Conservation (phyloP, 1,140 invertebrate species). For the Ericerus pela region DNA sequence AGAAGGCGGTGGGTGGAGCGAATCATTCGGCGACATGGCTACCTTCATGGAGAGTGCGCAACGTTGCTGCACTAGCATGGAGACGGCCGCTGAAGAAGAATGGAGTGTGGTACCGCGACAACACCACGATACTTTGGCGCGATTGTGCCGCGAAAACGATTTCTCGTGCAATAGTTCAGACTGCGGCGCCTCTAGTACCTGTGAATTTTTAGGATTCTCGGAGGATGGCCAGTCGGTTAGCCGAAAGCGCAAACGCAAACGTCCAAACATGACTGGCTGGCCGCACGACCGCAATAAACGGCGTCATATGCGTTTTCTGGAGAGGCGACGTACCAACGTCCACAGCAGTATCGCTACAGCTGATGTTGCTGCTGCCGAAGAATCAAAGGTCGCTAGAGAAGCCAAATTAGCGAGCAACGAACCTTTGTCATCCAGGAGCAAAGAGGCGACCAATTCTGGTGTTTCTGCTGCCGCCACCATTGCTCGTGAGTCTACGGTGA, state of each 20-base stretch:
- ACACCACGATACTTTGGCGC: background rate
- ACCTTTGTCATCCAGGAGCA: too few relatives aligned
- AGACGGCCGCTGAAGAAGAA: background rate
- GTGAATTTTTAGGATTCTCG: slow-evolving; percentile 13
- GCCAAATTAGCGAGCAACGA: too few relatives aligned
- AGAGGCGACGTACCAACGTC: background rate
- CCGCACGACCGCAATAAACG: slow-evolving; percentile 13
- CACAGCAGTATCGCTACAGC: background rate
- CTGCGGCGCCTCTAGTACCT: slow-evolving; percentile 17
- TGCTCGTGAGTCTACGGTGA: background rate
- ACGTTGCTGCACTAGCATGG: background rate
- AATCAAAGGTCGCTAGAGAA: too few relatives aligned
- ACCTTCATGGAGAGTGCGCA: background rate
- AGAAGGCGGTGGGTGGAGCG: too few relatives aligned
- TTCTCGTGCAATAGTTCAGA: slow-evolving; percentile 18
- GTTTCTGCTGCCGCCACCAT: background rate
- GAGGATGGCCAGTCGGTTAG: slow-evolving; percentile 9
- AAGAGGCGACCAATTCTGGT: too few relatives aligned
- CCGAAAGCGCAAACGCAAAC: slow-evolving; percentile 17
- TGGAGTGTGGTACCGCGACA: background rate
- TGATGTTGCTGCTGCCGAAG: too few relatives aligned
- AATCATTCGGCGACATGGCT: background rate
- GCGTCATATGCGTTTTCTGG: background rate
- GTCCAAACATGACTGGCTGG: slow-evolving; percentile 19
- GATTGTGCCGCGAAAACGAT: slow-evolving; percentile 7